Percentiles rank a stretch among this genome's conserved stretches.
phyloP scores from a whole-genome alignment of 2,888 invertebrate species.

The Hermaeophaga mercurialis region DNA sequence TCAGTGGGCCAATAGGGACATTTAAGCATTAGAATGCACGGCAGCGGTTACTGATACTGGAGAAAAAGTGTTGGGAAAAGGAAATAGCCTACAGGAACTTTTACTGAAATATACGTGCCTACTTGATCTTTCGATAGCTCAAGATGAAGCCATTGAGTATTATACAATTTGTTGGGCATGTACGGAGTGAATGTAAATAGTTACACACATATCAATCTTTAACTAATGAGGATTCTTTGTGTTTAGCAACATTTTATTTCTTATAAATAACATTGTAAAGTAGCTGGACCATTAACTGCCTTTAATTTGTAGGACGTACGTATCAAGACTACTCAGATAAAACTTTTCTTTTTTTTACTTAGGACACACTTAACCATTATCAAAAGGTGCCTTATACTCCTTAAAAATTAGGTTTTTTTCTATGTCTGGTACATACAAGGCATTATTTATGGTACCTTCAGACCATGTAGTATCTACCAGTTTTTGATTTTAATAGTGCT shows the following conservation, averaged over 20 bases:
- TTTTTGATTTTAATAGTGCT: constrained; percentile 38
- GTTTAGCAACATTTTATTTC: too few relatives aligned
- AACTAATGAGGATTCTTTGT: too few relatives aligned
- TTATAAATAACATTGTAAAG: too few relatives aligned
- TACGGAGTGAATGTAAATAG: too few relatives aligned
- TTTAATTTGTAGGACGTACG: too few relatives aligned
- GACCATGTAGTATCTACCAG: constrained; percentile 40
- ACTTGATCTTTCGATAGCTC: constrained; percentile 4
- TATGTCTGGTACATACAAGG: constrained; percentile 47
- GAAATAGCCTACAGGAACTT: constrained; percentile 7
- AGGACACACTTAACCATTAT: too few relatives aligned
- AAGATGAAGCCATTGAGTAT: constrained; percentile 5
- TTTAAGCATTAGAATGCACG: constrained; percentile 7
- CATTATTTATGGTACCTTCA: constrained; percentile 35
- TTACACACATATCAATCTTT: too few relatives aligned
- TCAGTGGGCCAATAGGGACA: constrained; percentile 9
- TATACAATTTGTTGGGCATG: background rate
- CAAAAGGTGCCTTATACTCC: too few relatives aligned
- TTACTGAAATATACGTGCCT: constrained; percentile 8
- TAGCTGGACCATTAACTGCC: too few relatives aligned
- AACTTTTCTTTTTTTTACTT: too few relatives aligned
- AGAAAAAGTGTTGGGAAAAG: background rate
- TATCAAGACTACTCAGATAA: too few relatives aligned
- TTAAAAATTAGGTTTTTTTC: constrained; percentile 49
- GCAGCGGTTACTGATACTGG: constrained; percentile 9